These are phyloP conservation scores for Isoperla grammatica DNA, from an alignment of 2,888 invertebrate species.

Conservation along the genomic window DNA sequence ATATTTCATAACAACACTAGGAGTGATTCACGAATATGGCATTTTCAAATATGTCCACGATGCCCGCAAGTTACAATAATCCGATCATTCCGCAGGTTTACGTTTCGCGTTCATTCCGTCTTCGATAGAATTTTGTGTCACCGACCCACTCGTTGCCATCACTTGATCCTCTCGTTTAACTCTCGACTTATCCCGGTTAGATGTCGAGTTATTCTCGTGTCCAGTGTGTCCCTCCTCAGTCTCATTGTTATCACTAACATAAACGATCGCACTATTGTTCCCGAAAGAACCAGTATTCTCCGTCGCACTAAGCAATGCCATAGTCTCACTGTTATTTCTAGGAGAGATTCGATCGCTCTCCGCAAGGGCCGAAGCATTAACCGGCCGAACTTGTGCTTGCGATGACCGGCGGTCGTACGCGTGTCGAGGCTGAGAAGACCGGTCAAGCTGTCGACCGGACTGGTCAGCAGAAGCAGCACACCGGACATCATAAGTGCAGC, in stretches of 20 bases:
- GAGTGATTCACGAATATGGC: background rate
- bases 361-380: slow-evolving; percentile 11
- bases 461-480: slow-evolving; percentile 43
- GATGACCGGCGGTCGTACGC: slow-evolving; percentile 19
- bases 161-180: slow-evolving; percentile 18
- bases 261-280: slow-evolving; percentile 15
- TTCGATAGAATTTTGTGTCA: slow-evolving; percentile 4
- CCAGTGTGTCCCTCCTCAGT: slow-evolving; percentile 19
- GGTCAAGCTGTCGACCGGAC: slow-evolving; percentile 25
- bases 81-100: slow-evolving; percentile 1
- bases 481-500: slow-evolving; percentile 49
- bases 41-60: background rate
- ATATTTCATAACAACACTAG: too few relatives aligned
- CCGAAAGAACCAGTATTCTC: slow-evolving; percentile 14
- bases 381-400: slow-evolving; percentile 28
- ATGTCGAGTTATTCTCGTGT: slow-evolving; percentile 21
- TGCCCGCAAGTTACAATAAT: background rate
- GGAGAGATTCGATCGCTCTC: slow-evolving; percentile 12
- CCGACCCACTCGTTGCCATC: slow-evolving; percentile 19
- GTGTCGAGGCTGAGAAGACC: too few relatives aligned
- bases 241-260: slow-evolving; percentile 22
- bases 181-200: slow-evolving; percentile 1
- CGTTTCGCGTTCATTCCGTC: background rate
- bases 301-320: slow-evolving; percentile 17
- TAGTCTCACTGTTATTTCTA: slow-evolving; percentile 21